phyloP scores from a whole-genome alignment of 2,888 invertebrate genomes.

The Mesorhabditis sp. region DNA sequence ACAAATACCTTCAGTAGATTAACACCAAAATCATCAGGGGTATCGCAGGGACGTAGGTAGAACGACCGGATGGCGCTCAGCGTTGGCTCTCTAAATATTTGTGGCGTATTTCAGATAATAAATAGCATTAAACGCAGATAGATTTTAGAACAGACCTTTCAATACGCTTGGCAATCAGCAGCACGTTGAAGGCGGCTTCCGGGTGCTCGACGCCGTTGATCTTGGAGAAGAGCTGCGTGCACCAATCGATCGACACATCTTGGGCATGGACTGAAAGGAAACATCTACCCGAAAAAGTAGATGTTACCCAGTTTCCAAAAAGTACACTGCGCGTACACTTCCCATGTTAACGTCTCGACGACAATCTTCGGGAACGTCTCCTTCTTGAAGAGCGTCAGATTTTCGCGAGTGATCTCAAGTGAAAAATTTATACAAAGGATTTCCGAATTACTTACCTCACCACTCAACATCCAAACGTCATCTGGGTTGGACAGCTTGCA shows the following conservation, averaged over 20 bases:
- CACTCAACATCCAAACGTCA: neutral
- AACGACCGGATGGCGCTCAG: neutral
- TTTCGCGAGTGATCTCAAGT: neutral
- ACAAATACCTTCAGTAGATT: neutral
- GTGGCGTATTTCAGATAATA: neutral
- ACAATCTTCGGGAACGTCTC: neutral
- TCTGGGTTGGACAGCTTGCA: constrained; percentile 1
- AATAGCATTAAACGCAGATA: neutral
- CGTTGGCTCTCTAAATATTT: neutral
- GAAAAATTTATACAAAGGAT: neutral
- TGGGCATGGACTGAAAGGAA: neutral
- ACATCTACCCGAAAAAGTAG: neutral
- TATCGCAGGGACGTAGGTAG: neutral
- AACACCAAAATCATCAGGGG: neutral
- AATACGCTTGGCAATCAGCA: neutral
- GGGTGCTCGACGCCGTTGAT: neutral
- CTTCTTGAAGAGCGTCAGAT: neutral
- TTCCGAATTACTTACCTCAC: neutral
- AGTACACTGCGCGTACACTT: neutral
- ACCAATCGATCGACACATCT: neutral
- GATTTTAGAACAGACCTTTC: neutral
- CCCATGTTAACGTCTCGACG: neutral
- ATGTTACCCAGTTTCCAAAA: neutral
- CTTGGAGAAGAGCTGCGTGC: neutral
- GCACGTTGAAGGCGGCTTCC: neutral